Percentiles rank a stretch among this genome's conserved stretches.
phyloP scores from a whole-genome alignment of 2,888 invertebrate genomes.

The Drosophila anomalata region DNA sequence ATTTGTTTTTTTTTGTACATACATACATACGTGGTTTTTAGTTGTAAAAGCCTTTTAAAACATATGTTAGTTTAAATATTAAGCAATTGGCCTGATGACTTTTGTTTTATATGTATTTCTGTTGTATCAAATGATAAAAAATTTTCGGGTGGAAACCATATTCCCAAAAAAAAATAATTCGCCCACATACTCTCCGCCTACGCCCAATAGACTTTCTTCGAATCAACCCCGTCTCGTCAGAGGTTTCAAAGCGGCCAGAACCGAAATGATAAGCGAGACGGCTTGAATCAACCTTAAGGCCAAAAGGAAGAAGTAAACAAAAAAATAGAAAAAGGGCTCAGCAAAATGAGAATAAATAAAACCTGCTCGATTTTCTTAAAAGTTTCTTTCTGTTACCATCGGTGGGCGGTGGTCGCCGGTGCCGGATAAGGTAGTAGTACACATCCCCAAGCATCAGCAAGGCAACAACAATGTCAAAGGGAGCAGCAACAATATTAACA shows the following conservation, averaged over 20 bases:
- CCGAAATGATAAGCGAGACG: conserved; percentile 40
- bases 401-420: conserved; percentile 40
- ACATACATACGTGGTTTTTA: too few relatives aligned
- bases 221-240: conserved; percentile 29
- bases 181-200: conserved; percentile 20
- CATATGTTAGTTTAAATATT: too few relatives aligned
- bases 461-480: conserved; percentile 43
- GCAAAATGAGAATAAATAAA: conserved; percentile 67
- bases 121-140: too few relatives aligned
- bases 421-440: neutral
- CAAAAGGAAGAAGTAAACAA: conserved; percentile 35
- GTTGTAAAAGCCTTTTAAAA: too few relatives aligned
- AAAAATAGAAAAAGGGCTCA: conserved; percentile 22
- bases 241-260: conserved; percentile 56
- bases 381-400: conserved; percentile 52
- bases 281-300: conserved; percentile 50
- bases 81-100: too few relatives aligned
- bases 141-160: conserved; percentile 67
- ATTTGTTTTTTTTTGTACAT: too few relatives aligned
- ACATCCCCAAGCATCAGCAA: conserved; percentile 7
- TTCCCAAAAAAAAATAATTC: conserved; percentile 29
- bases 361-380: conserved; percentile 74
- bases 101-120: too few relatives aligned
- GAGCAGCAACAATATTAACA: conserved; percentile 44
- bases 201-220: conserved; percentile 3